phyloP scores from a whole-genome alignment of 2,797 vertebrate genomes.

The Halcyon smyrnensis region DNA sequence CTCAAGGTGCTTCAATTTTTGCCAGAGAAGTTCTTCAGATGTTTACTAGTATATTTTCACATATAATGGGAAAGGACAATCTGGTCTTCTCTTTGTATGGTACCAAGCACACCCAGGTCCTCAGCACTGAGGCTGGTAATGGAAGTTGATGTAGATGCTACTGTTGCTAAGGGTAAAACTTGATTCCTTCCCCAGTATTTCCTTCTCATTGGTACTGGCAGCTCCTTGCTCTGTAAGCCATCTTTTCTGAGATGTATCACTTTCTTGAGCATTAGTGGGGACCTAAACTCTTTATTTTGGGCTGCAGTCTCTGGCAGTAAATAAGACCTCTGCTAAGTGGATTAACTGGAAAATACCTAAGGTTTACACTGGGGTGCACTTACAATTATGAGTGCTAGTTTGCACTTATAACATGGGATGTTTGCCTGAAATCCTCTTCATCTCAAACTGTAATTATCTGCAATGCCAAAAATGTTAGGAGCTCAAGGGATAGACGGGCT shows the following conservation, averaged over 20 bases:
- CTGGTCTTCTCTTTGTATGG: not conserved
- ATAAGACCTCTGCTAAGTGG: not conserved
- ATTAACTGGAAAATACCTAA: not conserved
- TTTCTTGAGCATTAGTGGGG: not conserved
- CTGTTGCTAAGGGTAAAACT: not conserved
- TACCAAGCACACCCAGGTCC: not conserved
- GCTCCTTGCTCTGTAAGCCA: not conserved
- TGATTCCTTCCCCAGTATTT: not conserved
- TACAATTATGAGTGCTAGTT: not conserved
- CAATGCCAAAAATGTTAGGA: not conserved
- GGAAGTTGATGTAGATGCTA: not conserved
- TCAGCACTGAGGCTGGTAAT: not conserved
- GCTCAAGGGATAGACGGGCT: not conserved
- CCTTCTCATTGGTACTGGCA: not conserved
- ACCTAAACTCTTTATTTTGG: not conserved
- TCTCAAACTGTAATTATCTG: not conserved
- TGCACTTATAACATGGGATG: not conserved
- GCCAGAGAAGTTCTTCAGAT: not conserved
- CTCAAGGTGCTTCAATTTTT: not conserved
- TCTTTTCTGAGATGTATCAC: not conserved
- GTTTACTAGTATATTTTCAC: not conserved
- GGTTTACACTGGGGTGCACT: not conserved
- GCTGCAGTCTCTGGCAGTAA: not conserved
- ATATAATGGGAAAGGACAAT: rapidly evolving
- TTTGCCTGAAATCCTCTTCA: not conserved